phyloP scores from a whole-genome alignment of 2,888 invertebrate species.

The Plebejus argus region DNA sequence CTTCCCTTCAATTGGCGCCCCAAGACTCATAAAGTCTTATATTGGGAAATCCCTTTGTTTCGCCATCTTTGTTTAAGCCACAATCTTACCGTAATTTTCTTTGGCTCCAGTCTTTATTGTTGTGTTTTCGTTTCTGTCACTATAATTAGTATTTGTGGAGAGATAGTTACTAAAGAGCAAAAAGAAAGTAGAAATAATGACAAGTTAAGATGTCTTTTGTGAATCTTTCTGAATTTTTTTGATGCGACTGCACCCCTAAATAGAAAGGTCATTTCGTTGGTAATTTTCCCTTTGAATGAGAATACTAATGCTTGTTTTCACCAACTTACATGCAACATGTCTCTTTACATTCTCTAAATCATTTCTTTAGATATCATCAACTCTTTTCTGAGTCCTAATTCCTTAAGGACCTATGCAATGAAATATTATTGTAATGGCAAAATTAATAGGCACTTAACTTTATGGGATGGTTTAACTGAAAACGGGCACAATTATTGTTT shows the following conservation, averaged over 20 bases:
- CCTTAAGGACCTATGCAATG: too few relatives aligned
- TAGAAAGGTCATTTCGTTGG: not conserved
- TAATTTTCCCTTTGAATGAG: not conserved
- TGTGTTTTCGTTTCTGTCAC: conserved; percentile 6
- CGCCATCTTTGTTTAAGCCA: conserved; percentile 5
- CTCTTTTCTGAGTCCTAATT: too few relatives aligned
- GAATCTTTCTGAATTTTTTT: not conserved
- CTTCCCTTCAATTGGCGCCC: conserved; percentile 1
- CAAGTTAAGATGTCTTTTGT: not conserved
- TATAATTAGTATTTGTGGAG: not conserved
- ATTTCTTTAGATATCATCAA: too few relatives aligned
- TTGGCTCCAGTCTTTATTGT: conserved; percentile 2
- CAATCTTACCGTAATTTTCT: conserved; percentile 16
- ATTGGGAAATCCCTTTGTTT: conserved; percentile 6
- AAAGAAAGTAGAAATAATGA: not conserved
- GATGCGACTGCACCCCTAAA: too few relatives aligned
- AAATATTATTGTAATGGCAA: too few relatives aligned
- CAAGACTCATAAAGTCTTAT: conserved; percentile 15
- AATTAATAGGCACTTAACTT: too few relatives aligned
- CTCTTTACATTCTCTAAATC: too few relatives aligned
- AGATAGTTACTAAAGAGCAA: not conserved
- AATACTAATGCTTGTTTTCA: too few relatives aligned
- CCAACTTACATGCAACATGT: too few relatives aligned
- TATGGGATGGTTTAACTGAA: too few relatives aligned
- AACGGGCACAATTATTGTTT: not conserved